Percentiles rank a stretch among this genome's conserved stretches.
These are phyloP conservation scores for Drosophila oshimai DNA, from an alignment of 1,140 invertebrate species.

Conservation along the genomic window DNA sequence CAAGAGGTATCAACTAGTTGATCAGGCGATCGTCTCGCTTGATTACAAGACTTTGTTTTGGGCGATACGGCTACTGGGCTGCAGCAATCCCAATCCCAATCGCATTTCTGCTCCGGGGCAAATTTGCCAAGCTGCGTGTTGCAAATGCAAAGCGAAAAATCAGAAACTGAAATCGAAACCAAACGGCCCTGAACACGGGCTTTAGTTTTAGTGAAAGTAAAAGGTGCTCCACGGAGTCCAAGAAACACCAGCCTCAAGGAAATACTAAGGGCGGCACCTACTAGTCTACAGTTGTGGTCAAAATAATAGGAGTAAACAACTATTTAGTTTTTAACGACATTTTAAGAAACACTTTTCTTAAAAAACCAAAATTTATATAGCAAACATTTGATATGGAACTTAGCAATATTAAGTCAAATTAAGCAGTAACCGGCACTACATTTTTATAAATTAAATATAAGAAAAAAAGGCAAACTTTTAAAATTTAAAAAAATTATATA, in stretches of 20 bases:
- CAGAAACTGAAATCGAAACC: neutral
- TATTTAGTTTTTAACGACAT: too few species aligned
- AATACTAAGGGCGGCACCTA: constrained; percentile 40
- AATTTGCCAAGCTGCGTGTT: constrained; percentile 1
- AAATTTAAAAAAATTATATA: too few species aligned
- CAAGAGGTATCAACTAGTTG: constrained; percentile 2
- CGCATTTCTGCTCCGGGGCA: neutral
- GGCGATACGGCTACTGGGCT: constrained; percentile 9
- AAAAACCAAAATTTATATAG: too few species aligned
- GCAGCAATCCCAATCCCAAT: constrained; percentile 15
- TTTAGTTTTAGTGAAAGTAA: constrained; percentile 45
- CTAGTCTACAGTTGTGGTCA: too few species aligned
- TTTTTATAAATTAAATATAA: too few species aligned
- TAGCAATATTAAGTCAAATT: too few species aligned
- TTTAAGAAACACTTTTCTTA: too few species aligned
- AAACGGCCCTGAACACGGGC: constrained; percentile 37
- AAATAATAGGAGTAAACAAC: too few species aligned
- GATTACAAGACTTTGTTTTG: constrained; percentile 8
- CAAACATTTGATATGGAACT: too few species aligned
- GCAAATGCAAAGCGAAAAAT: constrained; percentile 31
- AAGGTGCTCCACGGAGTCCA: neutral
- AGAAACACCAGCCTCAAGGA: constrained; percentile 19
- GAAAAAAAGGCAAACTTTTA: too few species aligned
- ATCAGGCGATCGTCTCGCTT: neutral
- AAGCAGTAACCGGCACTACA: too few species aligned